Evolutionary conservation across 2,113 vertebrate genomes (phyloP), one percentile per base, ranked within the genome.

Genomic region (Nycticorax nycticorax): DNA sequence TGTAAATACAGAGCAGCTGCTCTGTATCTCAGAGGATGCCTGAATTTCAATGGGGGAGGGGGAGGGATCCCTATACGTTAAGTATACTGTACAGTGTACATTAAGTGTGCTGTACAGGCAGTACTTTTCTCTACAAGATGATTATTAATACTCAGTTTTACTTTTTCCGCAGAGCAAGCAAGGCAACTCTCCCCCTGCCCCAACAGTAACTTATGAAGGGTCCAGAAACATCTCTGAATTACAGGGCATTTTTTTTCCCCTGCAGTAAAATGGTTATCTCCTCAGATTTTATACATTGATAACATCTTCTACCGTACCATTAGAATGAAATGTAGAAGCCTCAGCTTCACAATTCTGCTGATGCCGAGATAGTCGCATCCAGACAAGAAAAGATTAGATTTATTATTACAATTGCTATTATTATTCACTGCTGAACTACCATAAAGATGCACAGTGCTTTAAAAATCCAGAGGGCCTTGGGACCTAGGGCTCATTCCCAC

Each of bases 1-100:
- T 63, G 78, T 69, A 81, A 71, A 95, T 93, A 88, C 71, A 87
- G 68, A 95, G 71, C 60, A 97, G 93, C 92, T 96, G 85, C 55
- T 94, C 53, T 66, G 47, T 56, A 1, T 63, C 62, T 87, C 62
- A 73, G 71, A 83, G 67, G 55, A 73, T 63, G 92, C 33, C 71
- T 79, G 74, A 79, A 88, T 94, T 93, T 88, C 67, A 92, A 0
- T 17, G n/a, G 66, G 14, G 28, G 39, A 82, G 50, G 33, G 45
- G 1, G 0, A 89, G 53, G 77, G n/a, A 92, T 83, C 78, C 74
- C 74, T 53, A 33, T 48, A 78, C 0, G 0, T 48, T 57, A 69
- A 82, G 21, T 37, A 28, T 24, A 73, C 7, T 3, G 47, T 67
- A 50, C 27, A 67, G 27, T 15, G 41, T 43, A 43, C 41, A 43